Evolutionary conservation across 2,888 invertebrate species (phyloP).

Genomic region (Listrodromus nycthemerus): DNA sequence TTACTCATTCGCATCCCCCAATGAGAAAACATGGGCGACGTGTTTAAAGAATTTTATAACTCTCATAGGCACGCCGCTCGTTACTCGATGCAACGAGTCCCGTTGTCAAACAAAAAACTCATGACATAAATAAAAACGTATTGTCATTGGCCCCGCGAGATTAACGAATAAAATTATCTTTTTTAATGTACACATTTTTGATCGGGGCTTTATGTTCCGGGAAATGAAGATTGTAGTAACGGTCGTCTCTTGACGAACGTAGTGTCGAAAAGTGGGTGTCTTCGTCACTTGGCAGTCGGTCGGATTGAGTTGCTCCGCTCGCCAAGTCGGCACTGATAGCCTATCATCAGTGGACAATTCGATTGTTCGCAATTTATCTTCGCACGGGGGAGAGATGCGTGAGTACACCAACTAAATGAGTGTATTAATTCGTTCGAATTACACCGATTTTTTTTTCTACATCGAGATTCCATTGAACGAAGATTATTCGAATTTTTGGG

Average conservation of each 20-base stretch:
- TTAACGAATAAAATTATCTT: not conserved
- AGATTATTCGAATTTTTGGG: conserved; percentile 47
- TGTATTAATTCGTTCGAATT: not conserved
- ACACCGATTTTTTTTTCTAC: not conserved
- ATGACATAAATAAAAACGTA: not conserved
- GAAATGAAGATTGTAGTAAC: not conserved
- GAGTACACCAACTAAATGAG: conserved; percentile 39
- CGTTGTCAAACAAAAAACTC: conserved; percentile 36
- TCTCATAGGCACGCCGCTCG: conserved; percentile 44
- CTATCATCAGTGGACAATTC: conserved; percentile 41
- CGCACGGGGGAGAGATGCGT: conserved; percentile 62
- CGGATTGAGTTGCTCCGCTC: conserved; percentile 62
- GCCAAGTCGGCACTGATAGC: conserved; percentile 65
- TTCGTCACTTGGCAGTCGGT: conserved; percentile 74
- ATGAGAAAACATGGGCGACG: not conserved
- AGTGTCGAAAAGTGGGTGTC: conserved; percentile 79
- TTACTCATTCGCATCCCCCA: not conserved
- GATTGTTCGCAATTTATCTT: conserved; percentile 46
- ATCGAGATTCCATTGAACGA: not conserved
- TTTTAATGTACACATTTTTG: not conserved
- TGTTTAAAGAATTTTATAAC: not conserved
- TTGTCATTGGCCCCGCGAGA: not conserved
- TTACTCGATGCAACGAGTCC: conserved; percentile 3
- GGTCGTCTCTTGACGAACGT: conserved; percentile 65
- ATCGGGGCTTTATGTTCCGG: not conserved